Percentiles rank a stretch among this genome's conserved stretches.
Conservation (phyloP, 2,113 vertebrate species). For the Anolis carolinensis region DNA sequence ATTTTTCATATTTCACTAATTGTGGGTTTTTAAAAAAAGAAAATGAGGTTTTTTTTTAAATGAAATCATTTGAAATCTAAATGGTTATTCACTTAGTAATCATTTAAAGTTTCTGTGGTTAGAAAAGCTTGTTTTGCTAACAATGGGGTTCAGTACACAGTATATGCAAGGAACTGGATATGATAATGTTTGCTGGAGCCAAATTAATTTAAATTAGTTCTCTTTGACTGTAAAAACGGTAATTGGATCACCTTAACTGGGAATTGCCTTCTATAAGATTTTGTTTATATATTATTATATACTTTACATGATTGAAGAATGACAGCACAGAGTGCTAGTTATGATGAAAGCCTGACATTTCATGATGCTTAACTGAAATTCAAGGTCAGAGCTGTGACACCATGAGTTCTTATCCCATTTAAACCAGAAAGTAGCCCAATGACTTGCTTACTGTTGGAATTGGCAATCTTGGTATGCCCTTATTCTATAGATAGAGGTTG, state of each 20-base stretch:
- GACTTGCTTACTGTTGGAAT: no score
- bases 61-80: no score
- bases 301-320: background rate
- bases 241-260: background rate
- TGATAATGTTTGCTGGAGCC: background rate
- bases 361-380: background rate
- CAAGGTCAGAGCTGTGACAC: no score
- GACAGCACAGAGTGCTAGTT: background rate
- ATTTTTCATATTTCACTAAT: conserved; percentile 51
- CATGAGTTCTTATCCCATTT: no score
- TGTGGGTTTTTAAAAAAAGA: conserved; percentile 3
- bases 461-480: no score
- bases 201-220: background rate
- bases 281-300: background rate
- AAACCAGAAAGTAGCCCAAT: no score
- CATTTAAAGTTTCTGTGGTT: background rate
- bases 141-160: background rate
- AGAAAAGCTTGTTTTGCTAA: background rate
- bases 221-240: background rate
- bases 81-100: background rate
- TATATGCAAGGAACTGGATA: no score
- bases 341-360: no score
- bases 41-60: background rate
- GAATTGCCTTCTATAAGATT: background rate
- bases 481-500: no score